phyloP scores from a whole-genome alignment of 2,888 invertebrate genomes.

The Rhagium mordax region DNA sequence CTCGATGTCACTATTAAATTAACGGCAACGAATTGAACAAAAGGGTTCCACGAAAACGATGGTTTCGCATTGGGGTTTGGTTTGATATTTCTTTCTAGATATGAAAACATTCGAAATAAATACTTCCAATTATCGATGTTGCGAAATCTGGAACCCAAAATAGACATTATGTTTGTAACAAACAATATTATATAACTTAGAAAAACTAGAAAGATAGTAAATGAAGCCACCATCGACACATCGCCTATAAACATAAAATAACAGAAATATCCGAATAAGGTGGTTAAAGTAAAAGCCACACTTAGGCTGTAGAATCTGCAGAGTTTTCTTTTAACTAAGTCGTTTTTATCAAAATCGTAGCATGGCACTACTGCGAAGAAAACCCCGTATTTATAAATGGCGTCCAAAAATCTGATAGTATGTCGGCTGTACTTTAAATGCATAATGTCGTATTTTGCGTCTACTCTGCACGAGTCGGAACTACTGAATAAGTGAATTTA shows the following conservation, averaged over 20 bases:
- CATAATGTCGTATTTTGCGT: too few species aligned
- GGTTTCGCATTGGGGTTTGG: background rate
- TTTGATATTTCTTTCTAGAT: background rate
- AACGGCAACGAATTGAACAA: background rate
- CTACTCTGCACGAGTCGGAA: background rate
- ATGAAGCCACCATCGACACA: background rate
- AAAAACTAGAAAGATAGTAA: background rate
- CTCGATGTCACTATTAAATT: background rate
- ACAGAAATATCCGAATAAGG: background rate
- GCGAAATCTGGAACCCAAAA: background rate
- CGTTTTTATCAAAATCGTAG: too few species aligned
- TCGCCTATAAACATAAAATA: background rate
- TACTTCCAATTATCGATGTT: background rate
- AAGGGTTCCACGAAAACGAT: background rate
- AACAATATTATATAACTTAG: background rate
- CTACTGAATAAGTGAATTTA: background rate
- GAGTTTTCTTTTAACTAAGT: background rate
- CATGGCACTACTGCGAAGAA: background rate
- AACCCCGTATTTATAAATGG: background rate
- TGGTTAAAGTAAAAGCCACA: background rate
- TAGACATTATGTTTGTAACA: background rate
- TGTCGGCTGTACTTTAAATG: background rate
- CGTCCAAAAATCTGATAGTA: background rate
- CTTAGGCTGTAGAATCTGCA: background rate
- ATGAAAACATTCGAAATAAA: background rate